Conservation (phyloP, 2,113 vertebrate genomes). For the Megaceryle torquata region DNA sequence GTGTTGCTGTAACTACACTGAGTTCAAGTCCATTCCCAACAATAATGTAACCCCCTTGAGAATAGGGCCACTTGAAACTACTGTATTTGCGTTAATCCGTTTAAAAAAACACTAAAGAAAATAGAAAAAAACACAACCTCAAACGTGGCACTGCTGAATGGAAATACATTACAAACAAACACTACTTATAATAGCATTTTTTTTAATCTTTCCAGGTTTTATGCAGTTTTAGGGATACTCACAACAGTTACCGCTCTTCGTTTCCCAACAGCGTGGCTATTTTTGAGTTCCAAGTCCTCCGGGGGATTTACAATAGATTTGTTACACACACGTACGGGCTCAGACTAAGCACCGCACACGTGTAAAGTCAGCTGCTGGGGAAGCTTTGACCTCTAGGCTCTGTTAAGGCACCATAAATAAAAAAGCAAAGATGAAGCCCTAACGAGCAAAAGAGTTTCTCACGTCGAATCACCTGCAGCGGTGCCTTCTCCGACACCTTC, state of each 20-base stretch:
- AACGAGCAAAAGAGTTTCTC: not conserved
- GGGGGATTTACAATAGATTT: not conserved
- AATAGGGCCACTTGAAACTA: not conserved
- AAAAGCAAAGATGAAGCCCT: not conserved
- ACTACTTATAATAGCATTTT: not conserved
- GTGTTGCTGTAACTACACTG: not conserved
- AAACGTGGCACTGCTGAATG: too few relatives aligned
- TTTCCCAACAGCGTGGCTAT: not conserved
- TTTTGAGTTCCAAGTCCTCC: not conserved
- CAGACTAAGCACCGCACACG: not conserved
- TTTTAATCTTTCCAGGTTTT: not conserved
- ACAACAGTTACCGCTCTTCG: not conserved
- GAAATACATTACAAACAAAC: not conserved
- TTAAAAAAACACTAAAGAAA: not conserved
- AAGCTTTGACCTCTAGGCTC: not conserved
- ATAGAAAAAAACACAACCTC: not conserved
- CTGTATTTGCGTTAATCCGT: not conserved
- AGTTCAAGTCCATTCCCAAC: not conserved
- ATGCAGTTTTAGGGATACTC: not conserved
- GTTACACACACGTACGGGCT: rapidly evolving
- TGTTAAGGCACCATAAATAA: not conserved
- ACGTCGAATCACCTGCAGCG: rapidly evolving
- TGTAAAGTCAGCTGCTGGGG: not conserved
- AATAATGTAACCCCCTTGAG: not conserved
- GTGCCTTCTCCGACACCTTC: not conserved